phyloP scores from a whole-genome alignment of 2,113 vertebrate species.

The Shinisaurus crocodilurus region DNA sequence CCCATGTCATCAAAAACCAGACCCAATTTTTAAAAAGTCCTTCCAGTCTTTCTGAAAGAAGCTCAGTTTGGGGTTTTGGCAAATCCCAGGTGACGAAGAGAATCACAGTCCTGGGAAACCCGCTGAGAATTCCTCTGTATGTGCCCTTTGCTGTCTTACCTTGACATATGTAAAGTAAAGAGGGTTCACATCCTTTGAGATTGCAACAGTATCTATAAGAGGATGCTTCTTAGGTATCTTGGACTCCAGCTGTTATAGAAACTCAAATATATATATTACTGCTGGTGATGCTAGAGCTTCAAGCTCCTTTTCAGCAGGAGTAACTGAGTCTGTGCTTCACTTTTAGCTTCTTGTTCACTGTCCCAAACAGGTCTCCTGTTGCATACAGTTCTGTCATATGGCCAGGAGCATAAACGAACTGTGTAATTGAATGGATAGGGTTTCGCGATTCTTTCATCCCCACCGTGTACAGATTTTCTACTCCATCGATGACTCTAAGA shows the following conservation, averaged over 20 bases:
- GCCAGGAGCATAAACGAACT: constrained; percentile 23
- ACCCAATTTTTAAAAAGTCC: neutral
- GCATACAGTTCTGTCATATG: neutral
- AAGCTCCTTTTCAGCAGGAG: neutral
- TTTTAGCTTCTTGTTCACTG: neutral
- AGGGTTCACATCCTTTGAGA: too few species aligned
- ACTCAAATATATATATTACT: neutral
- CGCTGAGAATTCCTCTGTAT: neutral
- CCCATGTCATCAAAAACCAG: neutral
- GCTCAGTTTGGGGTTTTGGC: neutral
- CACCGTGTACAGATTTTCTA: constrained; percentile 13
- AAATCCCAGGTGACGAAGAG: neutral
- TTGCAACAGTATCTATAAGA: neutral
- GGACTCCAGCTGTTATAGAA: neutral
- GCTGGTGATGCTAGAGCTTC: neutral
- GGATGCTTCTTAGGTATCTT: neutral
- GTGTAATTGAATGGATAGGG: neutral
- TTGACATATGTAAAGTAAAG: neutral
- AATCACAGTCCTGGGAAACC: neutral
- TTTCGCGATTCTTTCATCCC: constrained; percentile 4
- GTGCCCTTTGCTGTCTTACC: neutral
- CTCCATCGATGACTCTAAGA: neutral
- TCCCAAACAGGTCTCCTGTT: neutral
- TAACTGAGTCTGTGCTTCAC: neutral
- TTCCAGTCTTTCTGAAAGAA: neutral